These are phyloP conservation scores for Itoplectis maculator DNA, from an alignment of 2,888 invertebrate species.

Conservation along the genomic window DNA sequence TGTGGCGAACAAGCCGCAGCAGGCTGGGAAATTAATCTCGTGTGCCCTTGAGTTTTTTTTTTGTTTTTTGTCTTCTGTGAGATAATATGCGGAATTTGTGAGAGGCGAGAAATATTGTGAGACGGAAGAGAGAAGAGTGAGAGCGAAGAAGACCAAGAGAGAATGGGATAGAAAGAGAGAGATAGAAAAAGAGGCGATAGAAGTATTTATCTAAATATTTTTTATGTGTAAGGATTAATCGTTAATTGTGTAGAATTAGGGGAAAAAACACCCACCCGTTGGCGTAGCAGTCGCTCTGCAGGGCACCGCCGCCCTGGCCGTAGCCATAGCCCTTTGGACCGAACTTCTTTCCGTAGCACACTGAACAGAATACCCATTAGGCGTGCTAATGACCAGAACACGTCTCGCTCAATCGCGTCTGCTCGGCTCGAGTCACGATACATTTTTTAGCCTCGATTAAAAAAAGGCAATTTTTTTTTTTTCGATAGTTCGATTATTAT, in stretches of 20 bases:
- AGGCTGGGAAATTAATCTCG: slow-evolving; percentile 65
- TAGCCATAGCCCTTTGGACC: slow-evolving; percentile 99
- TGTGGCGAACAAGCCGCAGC: slow-evolving; percentile 60
- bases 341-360: slow-evolving; percentile 98
- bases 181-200: neutral
- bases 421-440: slow-evolving; percentile 54
- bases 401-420: slow-evolving; percentile 45
- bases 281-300: slow-evolving; percentile 95
- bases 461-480: neutral
- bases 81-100: slow-evolving; percentile 38
- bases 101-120: slow-evolving; percentile 37
- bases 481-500: neutral
- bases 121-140: slow-evolving; percentile 33
- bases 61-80: too few relatives aligned
- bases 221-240: slow-evolving; percentile 10
- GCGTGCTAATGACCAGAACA: slow-evolving; percentile 68
- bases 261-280: slow-evolving; percentile 89
- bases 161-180: neutral
- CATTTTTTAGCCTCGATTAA: slow-evolving; percentile 10
- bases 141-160: slow-evolving; percentile 25
- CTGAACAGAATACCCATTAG: slow-evolving; percentile 86
- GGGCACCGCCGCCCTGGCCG: slow-evolving; percentile 97
- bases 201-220: slow-evolving; percentile 29
- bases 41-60: slow-evolving; percentile 71
- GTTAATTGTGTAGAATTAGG: slow-evolving; percentile 54